Evolutionary conservation across 2,888 invertebrate genomes (phyloP).

Genomic region (Keiferia lycopersicella): DNA sequence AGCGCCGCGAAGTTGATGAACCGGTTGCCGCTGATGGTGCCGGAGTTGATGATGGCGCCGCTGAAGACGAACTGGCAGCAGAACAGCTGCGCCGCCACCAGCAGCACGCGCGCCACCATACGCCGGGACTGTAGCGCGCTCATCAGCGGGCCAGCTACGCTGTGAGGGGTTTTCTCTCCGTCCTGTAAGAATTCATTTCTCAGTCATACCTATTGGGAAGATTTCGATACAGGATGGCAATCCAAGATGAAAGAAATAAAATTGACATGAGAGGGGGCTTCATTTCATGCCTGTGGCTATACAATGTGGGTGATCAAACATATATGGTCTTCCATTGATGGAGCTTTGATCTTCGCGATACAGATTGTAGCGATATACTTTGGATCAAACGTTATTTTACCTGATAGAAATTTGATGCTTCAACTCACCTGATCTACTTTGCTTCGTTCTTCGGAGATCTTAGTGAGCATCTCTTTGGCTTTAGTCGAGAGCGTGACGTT

Average conservation of each 20-base stretch:
- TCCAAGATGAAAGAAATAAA: too few relatives aligned
- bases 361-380: too few relatives aligned
- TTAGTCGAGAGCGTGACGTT: slow-evolving; percentile 80
- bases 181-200: background rate
- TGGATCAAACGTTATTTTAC: background rate
- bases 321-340: too few relatives aligned
- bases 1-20: slow-evolving; percentile 88
- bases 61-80: slow-evolving; percentile 89
- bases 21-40: slow-evolving; percentile 87
- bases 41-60: slow-evolving; percentile 88
- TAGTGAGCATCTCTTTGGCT: slow-evolving; percentile 69
- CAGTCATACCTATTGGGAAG: too few relatives aligned
- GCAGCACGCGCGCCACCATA: slow-evolving; percentile 55
- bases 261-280: too few relatives aligned
- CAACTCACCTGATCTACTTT: slow-evolving; percentile 46
- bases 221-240: too few relatives aligned
- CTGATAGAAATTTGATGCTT: background rate
- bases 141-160: slow-evolving; percentile 25
- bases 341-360: too few relatives aligned
- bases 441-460: slow-evolving; percentile 55
- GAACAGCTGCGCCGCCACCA: slow-evolving; percentile 84
- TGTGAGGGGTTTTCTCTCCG: background rate
- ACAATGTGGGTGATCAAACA: too few relatives aligned
- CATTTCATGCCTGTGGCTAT: too few relatives aligned
- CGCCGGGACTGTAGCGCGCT: slow-evolving; percentile 60